Conservation (phyloP, 37 sponge, comb jelly and placozoan genomes). For the Ianthella basta region DNA sequence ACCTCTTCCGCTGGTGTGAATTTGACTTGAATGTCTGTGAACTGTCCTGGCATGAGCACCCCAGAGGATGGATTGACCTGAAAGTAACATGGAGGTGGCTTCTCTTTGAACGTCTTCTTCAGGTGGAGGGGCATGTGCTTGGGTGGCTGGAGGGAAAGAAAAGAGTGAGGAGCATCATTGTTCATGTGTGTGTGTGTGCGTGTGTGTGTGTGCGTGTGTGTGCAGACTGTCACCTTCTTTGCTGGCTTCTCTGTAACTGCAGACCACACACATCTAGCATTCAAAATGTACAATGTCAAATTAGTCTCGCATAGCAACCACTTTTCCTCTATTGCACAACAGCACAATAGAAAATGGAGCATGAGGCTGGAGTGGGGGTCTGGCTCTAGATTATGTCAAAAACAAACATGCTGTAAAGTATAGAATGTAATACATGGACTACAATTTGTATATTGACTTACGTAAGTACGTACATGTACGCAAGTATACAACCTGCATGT, state of each 20-base stretch:
- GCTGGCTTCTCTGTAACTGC: constrained; percentile 65
- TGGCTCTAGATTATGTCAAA: too few relatives aligned
- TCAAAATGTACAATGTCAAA: not conserved
- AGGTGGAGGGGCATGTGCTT: constrained; percentile 79
- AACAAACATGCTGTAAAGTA: too few relatives aligned
- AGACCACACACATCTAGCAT: constrained; percentile 60
- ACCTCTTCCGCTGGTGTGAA: constrained; percentile 97
- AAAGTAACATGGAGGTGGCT: constrained; percentile 85
- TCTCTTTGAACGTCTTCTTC: constrained; percentile 88
- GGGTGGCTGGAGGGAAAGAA: constrained; percentile 37
- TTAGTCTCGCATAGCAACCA: too few relatives aligned
- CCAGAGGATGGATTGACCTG: constrained; percentile 88
- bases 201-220: not conserved
- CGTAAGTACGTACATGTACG: not conserved
- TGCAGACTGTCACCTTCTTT: constrained; percentile 47
- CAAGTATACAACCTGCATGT: not conserved
- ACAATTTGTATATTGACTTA: not conserved
- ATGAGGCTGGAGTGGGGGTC: too few relatives aligned
- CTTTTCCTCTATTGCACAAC: too few relatives aligned
- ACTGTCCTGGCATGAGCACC: constrained; percentile 78
- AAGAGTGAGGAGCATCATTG: not conserved
- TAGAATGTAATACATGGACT: too few relatives aligned
- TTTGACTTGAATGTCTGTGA: constrained; percentile 78
- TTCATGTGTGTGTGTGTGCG: not conserved
- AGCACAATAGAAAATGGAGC: too few relatives aligned